Base-by-base conservation (phyloP, 1,140 invertebrate species). In the Drosophila baimaii region DNA sequence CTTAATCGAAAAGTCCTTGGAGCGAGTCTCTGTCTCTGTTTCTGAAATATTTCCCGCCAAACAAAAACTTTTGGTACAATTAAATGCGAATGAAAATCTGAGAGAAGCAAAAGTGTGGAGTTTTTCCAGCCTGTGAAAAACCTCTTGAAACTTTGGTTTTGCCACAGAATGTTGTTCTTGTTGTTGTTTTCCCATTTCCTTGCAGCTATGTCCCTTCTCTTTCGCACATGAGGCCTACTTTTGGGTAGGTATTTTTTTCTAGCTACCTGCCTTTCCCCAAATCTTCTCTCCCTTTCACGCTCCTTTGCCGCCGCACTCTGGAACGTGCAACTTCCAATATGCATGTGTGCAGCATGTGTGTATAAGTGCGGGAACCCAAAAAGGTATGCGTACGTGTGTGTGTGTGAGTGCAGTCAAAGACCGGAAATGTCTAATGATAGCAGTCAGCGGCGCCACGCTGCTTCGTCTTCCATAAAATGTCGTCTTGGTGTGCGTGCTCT, bases 361-460 rank as follows among this genome's bases (percentile, higher is more conserved):
- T 37, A 44, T 37, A 27, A 15, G 21, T 39, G n/a, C 47, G 29
- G 57, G 44, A 31, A 65, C 43, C 41, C 31, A 43, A 47, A 66
- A 66, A 66, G 57, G 64, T 47, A 33, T 19, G 21, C 35, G 55
- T 51, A 35, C 35, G 43, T 17, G 39, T 39, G 65, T 27, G 65
- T 62, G 61, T 31, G 69, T 64, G 72, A 77, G 49, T 69, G 68
- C 46, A 68, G 62, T 21, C 64, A 73, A 69, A 73, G 82, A 71
- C 82, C 82, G 82, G 82, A 85, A 86, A 86, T 82, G 79, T 76
- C 65, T 79, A 82, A 85, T 79, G 79, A 86, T 61, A 68, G 68
- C 57, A 37, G 51, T 58, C 70, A 59, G 27, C 56, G 44, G 56
- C 61, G 61, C 64, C 39, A 46, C 49, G 61, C 19, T 55, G 52